Percentiles rank a stretch among this genome's conserved stretches.
phyloP scores from a whole-genome alignment of 2,888 invertebrate genomes.

The Andrena fulva region DNA sequence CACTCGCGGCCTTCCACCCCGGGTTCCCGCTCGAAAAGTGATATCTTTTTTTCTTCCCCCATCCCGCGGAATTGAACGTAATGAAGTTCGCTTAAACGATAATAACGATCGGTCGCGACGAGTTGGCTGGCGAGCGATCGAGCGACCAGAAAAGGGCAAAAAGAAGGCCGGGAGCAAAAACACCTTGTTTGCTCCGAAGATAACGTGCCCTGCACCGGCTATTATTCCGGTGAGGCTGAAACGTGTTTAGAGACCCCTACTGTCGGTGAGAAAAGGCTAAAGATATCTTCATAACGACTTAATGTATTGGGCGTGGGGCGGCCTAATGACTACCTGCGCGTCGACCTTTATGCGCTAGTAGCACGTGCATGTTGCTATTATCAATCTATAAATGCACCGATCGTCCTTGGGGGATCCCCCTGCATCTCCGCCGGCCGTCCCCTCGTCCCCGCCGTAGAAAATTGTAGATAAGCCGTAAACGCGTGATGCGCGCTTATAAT shows the following conservation, averaged over 20 bases:
- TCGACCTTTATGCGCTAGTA: constrained; percentile 66
- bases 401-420: constrained; percentile 52
- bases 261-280: constrained; percentile 72
- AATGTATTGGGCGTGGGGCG: constrained; percentile 77
- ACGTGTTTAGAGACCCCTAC: constrained; percentile 58
- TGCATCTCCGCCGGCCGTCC: neutral
- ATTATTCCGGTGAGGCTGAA: constrained; percentile 46
- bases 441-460: neutral
- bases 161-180: constrained; percentile 33
- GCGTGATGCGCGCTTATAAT: constrained; percentile 24
- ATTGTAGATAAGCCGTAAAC: constrained; percentile 43
- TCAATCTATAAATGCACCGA: constrained; percentile 61
- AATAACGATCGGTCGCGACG: constrained; percentile 20
- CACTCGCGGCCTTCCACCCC: neutral
- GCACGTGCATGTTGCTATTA: constrained; percentile 64
- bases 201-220: constrained; percentile 47
- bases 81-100: constrained; percentile 35
- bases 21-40: constrained; percentile 11
- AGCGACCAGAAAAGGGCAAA: neutral
- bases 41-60: neutral
- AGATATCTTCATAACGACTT: constrained; percentile 80
- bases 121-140: constrained; percentile 9
- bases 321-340: constrained; percentile 78
- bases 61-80: neutral
- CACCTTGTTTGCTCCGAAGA: constrained; percentile 53